Evolutionary conservation across 2,797 vertebrate species (phyloP), one percentile per base, ranked within the genome.

Genomic region (Echeneis naucrates): DNA sequence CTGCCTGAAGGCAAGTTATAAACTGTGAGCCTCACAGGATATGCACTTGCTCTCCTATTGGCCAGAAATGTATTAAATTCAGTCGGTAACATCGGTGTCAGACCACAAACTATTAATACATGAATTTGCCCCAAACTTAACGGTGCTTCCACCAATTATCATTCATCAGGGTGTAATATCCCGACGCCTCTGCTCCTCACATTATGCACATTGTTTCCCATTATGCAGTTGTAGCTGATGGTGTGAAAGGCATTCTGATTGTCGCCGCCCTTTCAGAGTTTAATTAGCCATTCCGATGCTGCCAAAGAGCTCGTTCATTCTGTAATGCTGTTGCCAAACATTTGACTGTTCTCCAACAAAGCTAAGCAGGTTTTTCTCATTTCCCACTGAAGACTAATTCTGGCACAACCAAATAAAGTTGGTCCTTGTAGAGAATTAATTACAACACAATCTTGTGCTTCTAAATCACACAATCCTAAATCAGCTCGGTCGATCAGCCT

Each of bases 1-100:
- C 52, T 77, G 87, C 88, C 89, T 82, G 60, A 53, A 84, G 90
- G 83, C 61, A 52, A 85, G 64, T 75, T 85, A 42, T 45, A 53
- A 83, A 76, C 79, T 61, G 23, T 1, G 68, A 62, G 81, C 73
- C 74, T 80, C 81, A 17, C 67, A 52, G 68, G 72, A 83, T 27
- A 17, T 71, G 68, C 59, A 21, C 52, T 52, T 3, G 55, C 4
- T 40, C 26, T 78, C 48, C 75, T 74, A 66, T 63, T 77, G 75
- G 68, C 61, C 53, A 0, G 23, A 78, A 66, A 56, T 76, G 6
- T 17, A 66, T 69, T 65, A 13, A 61, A 82, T 58, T 53, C 76
- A 80, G 48, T 64, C 64, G 33, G 44, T 52, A n/a, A 27, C 45
- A 33, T 19, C 26, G n/a, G 30, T 66, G 38, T 44, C 9, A 23